Base-by-base conservation (phyloP, 2,113 vertebrate genomes). In the Brachionichthys hirsutus region DNA sequence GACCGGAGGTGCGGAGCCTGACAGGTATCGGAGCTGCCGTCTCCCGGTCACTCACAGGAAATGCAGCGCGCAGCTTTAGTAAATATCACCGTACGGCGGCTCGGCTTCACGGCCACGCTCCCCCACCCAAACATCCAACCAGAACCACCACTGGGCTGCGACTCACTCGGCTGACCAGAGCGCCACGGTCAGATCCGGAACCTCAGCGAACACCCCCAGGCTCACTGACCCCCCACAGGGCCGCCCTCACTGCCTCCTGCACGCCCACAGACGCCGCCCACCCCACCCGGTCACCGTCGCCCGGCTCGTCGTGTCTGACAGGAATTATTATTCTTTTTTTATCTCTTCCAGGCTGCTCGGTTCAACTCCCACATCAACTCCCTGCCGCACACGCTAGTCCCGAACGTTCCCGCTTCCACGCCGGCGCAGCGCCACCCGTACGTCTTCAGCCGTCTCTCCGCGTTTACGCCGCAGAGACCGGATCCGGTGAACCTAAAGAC, bases 81-180 rank as follows among this genome's bases (percentile, higher is more conserved):
- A n/a, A n/a, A n/a, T n/a, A n/a, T n/a, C n/a, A n/a, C 68, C 60
- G 12, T 71, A 68, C 1, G 62, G 64, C 30, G 45, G 46, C n/a
- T n/a, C n/a, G n/a, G n/a, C n/a, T n/a, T 71, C 78, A 73, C 89
- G 84, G 41, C 83, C 85, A 68, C 78, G 71, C 75, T 90, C 84
- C 75, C 90, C 77, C 67, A 83, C 3, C 4, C 87, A 49, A 41
- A 67, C 22, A 56, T 18, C 48, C 5, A 79, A 75, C 82, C 46
- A 85, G 68, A 78, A 80, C 80, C 71, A 61, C 70, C 86, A 82
- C 77, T 54, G 82, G 88, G 64, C 46, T 10, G 51, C 62, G 62
- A 49, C 62, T 34, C 66, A 56, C 36, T 73, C 80, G 18, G 61
- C 77, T 71, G 71, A 72, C 72, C 81, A 73, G 43, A 75, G 35